Percentiles rank a stretch among this genome's conserved stretches.
These are phyloP conservation scores for Eurois occulta DNA, from an alignment of 2,888 invertebrate species.

Conservation along the genomic window DNA sequence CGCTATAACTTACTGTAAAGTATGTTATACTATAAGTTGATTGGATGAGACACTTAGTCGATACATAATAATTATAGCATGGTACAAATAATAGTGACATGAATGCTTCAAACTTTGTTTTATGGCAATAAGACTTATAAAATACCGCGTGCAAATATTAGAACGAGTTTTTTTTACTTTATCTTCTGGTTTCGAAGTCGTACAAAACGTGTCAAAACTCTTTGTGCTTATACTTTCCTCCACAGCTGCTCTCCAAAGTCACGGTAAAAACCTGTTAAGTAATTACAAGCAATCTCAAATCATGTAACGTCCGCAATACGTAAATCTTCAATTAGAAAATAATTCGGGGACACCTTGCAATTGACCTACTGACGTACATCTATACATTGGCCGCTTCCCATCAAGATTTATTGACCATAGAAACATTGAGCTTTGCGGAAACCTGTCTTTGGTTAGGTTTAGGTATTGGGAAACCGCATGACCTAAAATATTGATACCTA, in stretches of 20 bases:
- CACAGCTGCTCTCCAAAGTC: background rate
- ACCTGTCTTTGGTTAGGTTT: slow-evolving; percentile 51
- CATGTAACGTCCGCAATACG: slow-evolving; percentile 22
- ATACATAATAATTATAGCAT: background rate
- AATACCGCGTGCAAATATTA: background rate
- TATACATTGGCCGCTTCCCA: slow-evolving; percentile 38
- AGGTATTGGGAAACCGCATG: slow-evolving; percentile 47
- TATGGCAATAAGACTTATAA: background rate
- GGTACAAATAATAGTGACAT: background rate
- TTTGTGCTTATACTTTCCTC: background rate
- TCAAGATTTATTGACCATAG: slow-evolving; percentile 55
- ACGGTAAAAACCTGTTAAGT: slow-evolving; percentile 3
- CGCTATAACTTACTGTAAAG: no score
- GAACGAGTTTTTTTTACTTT: background rate
- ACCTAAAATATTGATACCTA: slow-evolving; percentile 58
- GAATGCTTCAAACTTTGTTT: background rate
- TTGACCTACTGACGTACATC: slow-evolving; percentile 54
- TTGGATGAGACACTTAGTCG: background rate
- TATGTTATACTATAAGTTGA: background rate
- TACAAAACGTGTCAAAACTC: background rate
- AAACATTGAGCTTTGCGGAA: slow-evolving; percentile 51
- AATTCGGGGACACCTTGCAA: slow-evolving; percentile 17
- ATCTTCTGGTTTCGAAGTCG: background rate
- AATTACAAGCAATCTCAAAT: background rate
- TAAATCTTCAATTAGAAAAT: slow-evolving; percentile 3